Conservation (phyloP, 1,140 invertebrate species). For the Neoseiulus cucumeris region DNA sequence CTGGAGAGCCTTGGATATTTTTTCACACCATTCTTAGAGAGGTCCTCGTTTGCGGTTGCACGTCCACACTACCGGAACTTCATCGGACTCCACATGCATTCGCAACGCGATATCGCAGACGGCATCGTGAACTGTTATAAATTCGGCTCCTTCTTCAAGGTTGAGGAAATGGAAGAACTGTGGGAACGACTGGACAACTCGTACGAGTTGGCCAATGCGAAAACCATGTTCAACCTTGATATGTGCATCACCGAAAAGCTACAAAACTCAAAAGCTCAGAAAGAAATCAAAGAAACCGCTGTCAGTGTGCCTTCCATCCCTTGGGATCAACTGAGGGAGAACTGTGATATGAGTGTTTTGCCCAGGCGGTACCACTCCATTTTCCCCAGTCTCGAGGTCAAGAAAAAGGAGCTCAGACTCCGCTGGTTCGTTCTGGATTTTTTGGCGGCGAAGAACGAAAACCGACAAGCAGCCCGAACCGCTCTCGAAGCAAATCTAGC, state of each 20-base stretch:
- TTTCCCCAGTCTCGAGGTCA: not conserved
- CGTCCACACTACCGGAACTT: not conserved
- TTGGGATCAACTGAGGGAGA: not conserved
- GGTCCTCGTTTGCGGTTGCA: not conserved
- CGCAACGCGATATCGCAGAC: not conserved
- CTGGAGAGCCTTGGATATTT: not conserved
- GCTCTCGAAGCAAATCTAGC: not conserved
- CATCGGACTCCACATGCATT: not conserved
- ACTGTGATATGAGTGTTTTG: not conserved
- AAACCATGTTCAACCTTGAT: not conserved
- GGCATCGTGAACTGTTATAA: not conserved
- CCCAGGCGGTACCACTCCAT: not conserved
- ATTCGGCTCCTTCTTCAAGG: not conserved
- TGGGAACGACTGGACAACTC: not conserved
- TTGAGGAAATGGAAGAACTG: slow-evolving; percentile 3
- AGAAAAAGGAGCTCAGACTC: not conserved
- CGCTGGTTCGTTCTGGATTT: not conserved
- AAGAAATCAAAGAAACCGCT: not conserved
- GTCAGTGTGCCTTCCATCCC: not conserved
- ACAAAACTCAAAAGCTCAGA: not conserved
- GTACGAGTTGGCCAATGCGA: not conserved
- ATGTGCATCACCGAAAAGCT: not conserved
- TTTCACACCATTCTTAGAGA: not conserved
- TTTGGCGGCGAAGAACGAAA: not conserved
- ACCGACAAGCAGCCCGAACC: not conserved